Percentiles rank a stretch among this genome's conserved stretches.
These are phyloP conservation scores for Autographa pulchrina DNA, from an alignment of 2,888 invertebrate genomes.

Conservation along the genomic window DNA sequence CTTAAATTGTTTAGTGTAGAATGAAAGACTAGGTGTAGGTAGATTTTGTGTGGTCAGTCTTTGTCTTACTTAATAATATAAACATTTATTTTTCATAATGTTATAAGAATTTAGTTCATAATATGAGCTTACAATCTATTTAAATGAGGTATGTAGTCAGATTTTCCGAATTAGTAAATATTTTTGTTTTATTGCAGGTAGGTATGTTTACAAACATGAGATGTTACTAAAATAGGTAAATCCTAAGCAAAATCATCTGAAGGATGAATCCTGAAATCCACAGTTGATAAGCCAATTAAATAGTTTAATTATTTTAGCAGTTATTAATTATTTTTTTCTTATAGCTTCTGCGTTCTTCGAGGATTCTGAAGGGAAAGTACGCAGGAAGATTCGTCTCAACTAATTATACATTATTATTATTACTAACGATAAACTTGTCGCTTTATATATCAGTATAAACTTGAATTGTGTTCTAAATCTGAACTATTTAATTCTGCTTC, in stretches of 20 bases:
- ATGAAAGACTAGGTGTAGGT: not conserved
- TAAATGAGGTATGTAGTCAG: not conserved
- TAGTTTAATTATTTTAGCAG: not conserved
- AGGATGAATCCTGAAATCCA: too few species aligned
- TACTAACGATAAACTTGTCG: slow-evolving; percentile 32
- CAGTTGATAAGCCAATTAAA: too few species aligned
- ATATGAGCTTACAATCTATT: not conserved
- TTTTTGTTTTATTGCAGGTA: not conserved
- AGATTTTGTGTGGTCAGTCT: not conserved
- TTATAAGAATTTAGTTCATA: not conserved
- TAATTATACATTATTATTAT: slow-evolving; percentile 9
- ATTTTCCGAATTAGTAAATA: not conserved
- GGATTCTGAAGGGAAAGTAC: slow-evolving; percentile 67
- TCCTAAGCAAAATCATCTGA: too few species aligned
- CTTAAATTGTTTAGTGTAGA: not conserved
- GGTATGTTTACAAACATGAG: too few species aligned
- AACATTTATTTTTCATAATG: not conserved
- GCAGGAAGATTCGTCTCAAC: slow-evolving; percentile 48
- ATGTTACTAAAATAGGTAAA: too few species aligned
- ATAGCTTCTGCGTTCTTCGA: slow-evolving; percentile 72
- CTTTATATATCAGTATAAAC: slow-evolving; percentile 20
- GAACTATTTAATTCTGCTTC: not conserved
- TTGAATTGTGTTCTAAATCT: not conserved
- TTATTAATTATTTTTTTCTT: slow-evolving; percentile 54
- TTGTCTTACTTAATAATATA: not conserved